Evolutionary conservation across 2,797 vertebrate species (phyloP), one percentile per base, ranked within the genome.

Genomic region (Lutjanus campechanus): DNA sequence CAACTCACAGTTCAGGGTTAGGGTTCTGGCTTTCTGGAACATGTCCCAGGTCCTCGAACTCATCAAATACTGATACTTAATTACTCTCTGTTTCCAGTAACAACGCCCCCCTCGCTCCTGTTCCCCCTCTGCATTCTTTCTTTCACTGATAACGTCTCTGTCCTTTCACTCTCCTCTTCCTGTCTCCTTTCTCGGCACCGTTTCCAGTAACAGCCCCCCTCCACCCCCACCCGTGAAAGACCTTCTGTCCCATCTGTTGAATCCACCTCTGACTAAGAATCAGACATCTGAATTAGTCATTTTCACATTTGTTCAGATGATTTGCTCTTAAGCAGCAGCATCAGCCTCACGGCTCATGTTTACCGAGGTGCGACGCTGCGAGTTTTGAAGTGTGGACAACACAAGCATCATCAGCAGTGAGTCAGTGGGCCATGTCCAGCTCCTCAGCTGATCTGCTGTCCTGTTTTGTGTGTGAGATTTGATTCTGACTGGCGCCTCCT

Each of bases 181-280:
- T 19, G 47, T 62, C 61, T 47, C 17, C 11, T 65, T 17, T 75
- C 5, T 67, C 17, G 41, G 56, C 29, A 47, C 22, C 25, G 73
- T 73, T 88, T 87, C 81, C 86, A 82, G 88, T 86, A 84, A 87
- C n/a, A n/a, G 12, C 25, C 44, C 46, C 36, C 47, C 41, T 6
- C 15, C 13, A 1, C 12, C 29, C 5, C 5, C 8, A 2, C 3
- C 17, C 3, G 17, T 54, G 25, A 59, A 60, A 43, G 11, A 22
- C 47, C n/a, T 19, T 59, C 29, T 73, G 59, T 60, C 50, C 40
- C 1, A 1, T 10, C 53, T 51, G 41, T 71, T n/a, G 9, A 76
- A 40, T 63, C 58, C 36, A 11, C 19, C 62, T 56, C 64, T 85
- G 71, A 87, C 76, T 81, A 60, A 62, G 16, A 46, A 11, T 49